Evolutionary conservation across 2,888 invertebrate genomes (phyloP).

Genomic region (Idaea straminata): DNA sequence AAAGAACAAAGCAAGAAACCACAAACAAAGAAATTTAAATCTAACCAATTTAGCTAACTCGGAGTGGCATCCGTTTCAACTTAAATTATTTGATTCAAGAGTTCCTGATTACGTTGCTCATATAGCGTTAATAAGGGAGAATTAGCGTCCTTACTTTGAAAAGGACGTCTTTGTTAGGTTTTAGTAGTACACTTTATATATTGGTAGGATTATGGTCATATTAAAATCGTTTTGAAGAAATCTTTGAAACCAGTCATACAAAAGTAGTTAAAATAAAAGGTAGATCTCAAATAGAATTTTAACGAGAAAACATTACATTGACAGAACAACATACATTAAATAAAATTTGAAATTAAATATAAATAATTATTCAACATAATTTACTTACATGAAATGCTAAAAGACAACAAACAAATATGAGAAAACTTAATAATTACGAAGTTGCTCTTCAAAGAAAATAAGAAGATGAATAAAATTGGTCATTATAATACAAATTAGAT

Average conservation of each 20-base stretch:
- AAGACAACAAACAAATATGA: not conserved
- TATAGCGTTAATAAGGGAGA: constrained; percentile 25
- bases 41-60: constrained; percentile 57
- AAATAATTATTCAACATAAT: not conserved
- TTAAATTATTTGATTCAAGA: constrained; percentile 29
- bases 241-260: too few species aligned
- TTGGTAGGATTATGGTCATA: not conserved
- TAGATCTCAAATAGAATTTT: too few species aligned
- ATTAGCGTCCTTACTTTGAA: constrained; percentile 20
- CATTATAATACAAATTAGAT: constrained; percentile 32
- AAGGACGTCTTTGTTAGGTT: constrained; percentile 20
- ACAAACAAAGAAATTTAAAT: constrained; percentile 52
- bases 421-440: not conserved
- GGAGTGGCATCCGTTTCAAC: constrained; percentile 54
- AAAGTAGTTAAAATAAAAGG: too few species aligned
- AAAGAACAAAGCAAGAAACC: constrained; percentile 32
- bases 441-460: constrained; percentile 13
- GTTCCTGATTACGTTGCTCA: constrained; percentile 38
- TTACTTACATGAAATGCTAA: not conserved
- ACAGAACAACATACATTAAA: not conserved
- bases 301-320: too few species aligned
- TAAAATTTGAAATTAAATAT: not conserved
- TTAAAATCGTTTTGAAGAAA: too few species aligned
- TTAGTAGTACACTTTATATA: constrained; percentile 1
- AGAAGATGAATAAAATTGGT: constrained; percentile 32